Evolutionary conservation across 2,888 invertebrate species (phyloP), one percentile per base, ranked within the genome.

Genomic region (Holacanthella duospinosa): DNA sequence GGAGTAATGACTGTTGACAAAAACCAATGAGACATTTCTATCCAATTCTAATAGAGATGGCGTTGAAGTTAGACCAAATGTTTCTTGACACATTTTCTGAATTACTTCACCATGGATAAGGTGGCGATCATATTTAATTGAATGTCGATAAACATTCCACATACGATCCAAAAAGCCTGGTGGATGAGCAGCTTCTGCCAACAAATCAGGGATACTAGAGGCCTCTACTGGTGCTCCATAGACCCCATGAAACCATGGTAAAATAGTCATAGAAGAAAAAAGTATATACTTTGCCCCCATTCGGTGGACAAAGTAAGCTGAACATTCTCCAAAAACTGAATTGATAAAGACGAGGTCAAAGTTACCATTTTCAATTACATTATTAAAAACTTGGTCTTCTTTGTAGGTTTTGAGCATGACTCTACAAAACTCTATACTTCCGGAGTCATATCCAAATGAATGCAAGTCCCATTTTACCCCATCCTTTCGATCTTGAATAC

Each of bases 1-100:
- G 0, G 70, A 58, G 12, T 61, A 60, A 59, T 73, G 71, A 12
- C 69, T 61, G 64, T 73, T 73, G n/a, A 69, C 54, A 28, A 73
- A 61, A 24, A 73, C 68, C 1, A 73, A 43, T 59, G 69, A 70
- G 1, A 66, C 64, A 60, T 68, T 68, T 29, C 64, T 62, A 43
- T 68, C 68, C 19, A 68, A 44, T 16, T 68, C 64, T 0, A 63
- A 21, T 54, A 68, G 64, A 26, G 64, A 60, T 4, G 68, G 72
- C 16, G 66, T 12, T 9, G 43, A 6, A 3, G 48, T 44, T 36
- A 9, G 9, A 25, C 60, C 44, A 28, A 66, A 64, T 16, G 59
- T 55, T 36, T 66, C 60, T 26, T 60, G 62, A 62, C 62, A 64
- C 16, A 66, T 25, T 19, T 24, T 55, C 36, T 60, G 62, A 60